Evolutionary conservation across 2,797 vertebrate species (phyloP).

Genomic region (Triplophysa yarkandensis): DNA sequence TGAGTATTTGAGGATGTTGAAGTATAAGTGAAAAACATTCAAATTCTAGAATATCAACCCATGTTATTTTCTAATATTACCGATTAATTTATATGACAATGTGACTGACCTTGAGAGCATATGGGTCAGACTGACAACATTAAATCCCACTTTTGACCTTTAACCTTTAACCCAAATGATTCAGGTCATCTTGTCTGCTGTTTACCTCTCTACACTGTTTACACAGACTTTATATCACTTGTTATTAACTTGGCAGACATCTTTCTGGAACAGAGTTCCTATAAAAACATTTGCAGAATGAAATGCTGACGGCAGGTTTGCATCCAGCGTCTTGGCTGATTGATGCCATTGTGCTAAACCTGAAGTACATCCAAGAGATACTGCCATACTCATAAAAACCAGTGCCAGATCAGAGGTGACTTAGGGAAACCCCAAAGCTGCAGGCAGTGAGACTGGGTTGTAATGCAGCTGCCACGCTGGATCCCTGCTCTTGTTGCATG

Average conservation of each 20-base stretch:
- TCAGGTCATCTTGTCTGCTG: slow-evolving; percentile 18
- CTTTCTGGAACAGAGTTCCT: slow-evolving; percentile 19
- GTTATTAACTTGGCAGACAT: slow-evolving; percentile 42
- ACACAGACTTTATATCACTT: slow-evolving; percentile 42
- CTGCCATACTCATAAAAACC: slow-evolving; percentile 45
- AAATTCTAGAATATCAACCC: too few relatives aligned
- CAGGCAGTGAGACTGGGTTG: slow-evolving; percentile 49
- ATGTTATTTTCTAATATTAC: too few relatives aligned
- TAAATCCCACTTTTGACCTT: slow-evolving; percentile 1
- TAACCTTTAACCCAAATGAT: slow-evolving; percentile 15
- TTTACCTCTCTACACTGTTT: slow-evolving; percentile 42
- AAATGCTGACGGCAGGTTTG: slow-evolving; percentile 35
- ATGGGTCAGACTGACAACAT: background rate
- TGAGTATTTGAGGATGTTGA: too few relatives aligned
- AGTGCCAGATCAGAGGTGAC: slow-evolving; percentile 34
- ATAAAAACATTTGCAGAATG: slow-evolving; percentile 27
- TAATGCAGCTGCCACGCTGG: slow-evolving; percentile 63
- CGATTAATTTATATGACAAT: too few relatives aligned
- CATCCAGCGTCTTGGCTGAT: slow-evolving; percentile 13
- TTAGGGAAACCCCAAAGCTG: slow-evolving; percentile 60
- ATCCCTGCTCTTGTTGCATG: slow-evolving; percentile 61
- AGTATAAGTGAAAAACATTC: too few relatives aligned
- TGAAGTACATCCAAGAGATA: slow-evolving; percentile 40
- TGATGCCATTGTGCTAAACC: slow-evolving; percentile 22
- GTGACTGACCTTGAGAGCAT: background rate